Conservation (phyloP, 2,797 vertebrate species). For the Oreochromis grahami region DNA sequence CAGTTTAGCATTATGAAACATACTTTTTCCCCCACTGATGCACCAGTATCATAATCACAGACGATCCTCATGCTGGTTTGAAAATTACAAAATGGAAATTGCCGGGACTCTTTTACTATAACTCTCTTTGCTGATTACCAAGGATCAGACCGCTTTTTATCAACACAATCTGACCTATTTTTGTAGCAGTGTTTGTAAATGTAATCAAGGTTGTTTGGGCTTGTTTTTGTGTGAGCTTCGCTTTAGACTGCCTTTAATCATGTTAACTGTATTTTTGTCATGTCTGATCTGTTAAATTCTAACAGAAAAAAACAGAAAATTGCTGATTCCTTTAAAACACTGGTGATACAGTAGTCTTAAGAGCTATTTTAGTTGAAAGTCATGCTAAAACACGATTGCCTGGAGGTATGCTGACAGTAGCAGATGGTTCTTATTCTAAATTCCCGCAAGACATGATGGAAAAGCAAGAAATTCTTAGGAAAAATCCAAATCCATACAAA, state of each 20-base stretch:
- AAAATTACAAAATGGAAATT: neutral
- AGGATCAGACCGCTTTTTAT: neutral
- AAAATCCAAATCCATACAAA: neutral
- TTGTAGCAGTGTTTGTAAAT: neutral
- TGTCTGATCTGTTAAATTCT: neutral
- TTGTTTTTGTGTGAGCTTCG: neutral
- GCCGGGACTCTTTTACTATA: neutral
- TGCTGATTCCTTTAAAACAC: neutral
- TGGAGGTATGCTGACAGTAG: conserved; percentile 15
- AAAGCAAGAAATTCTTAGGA: conserved; percentile 2
- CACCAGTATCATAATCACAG: neutral
- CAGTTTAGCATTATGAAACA: neutral
- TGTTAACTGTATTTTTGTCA: neutral
- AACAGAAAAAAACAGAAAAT: neutral
- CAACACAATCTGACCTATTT: neutral
- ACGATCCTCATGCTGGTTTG: neutral
- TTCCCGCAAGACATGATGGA: neutral
- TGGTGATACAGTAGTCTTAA: neutral
- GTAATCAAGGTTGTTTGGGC: neutral
- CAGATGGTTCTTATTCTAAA: neutral
- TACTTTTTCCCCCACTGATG: neutral
- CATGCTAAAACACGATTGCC: neutral
- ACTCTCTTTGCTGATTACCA: neutral
- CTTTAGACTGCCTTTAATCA: neutral
- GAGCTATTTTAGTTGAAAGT: conserved; percentile 21